Conservation (phyloP, 1,140 invertebrate species). For the Gonioctena quinquepunctata region DNA sequence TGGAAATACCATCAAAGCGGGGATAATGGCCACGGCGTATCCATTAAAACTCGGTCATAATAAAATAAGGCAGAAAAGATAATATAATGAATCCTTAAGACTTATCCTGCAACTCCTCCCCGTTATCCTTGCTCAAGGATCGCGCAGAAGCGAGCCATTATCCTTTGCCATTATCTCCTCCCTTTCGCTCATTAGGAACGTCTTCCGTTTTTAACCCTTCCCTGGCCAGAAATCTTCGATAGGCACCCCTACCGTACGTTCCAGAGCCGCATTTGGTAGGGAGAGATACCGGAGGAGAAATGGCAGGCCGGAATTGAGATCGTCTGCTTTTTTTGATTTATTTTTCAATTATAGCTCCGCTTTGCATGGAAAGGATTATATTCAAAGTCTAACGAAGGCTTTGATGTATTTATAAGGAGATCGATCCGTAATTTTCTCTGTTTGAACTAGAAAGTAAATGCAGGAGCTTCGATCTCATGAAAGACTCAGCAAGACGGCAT, state of each 20-base stretch:
- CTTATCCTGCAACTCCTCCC: slow-evolving; percentile 32
- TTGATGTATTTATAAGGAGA: neutral
- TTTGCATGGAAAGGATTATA: neutral
- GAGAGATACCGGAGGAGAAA: neutral
- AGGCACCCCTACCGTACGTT: neutral
- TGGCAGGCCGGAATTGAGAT: neutral
- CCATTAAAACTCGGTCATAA: slow-evolving; percentile 23
- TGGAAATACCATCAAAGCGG: neutral
- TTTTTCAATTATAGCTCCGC: neutral
- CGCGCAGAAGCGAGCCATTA: slow-evolving; percentile 35
- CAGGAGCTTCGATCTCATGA: no score
- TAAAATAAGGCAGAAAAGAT: slow-evolving; percentile 16
- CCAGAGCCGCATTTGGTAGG: neutral
- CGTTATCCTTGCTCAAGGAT: slow-evolving; percentile 6
- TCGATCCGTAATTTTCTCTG: no score
- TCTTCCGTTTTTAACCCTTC: slow-evolving; percentile 34
- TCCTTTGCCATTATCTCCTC: slow-evolving; percentile 38
- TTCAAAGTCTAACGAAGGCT: neutral
- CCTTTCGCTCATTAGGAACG: slow-evolving; percentile 35
- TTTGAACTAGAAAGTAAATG: no score
- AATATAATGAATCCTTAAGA: slow-evolving; percentile 25
- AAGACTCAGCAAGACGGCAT: no score
- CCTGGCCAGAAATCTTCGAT: slow-evolving; percentile 9
- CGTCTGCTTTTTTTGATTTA: slow-evolving; percentile 5
- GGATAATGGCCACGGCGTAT: slow-evolving; percentile 17